Conservation (phyloP, 2,113 vertebrate species). For the Physeter macrocephalus region DNA sequence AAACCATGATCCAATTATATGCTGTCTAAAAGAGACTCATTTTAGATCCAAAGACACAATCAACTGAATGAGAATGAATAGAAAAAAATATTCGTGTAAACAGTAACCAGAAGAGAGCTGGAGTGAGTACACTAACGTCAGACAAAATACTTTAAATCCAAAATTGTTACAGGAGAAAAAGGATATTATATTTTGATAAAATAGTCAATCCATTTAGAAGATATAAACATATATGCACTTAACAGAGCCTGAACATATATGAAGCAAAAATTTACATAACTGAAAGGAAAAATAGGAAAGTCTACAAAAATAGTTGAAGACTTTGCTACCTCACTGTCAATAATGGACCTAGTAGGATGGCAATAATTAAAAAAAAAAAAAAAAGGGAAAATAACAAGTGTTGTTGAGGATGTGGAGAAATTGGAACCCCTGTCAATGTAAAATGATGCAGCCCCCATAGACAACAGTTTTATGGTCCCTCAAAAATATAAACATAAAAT, state of each 20-base stretch:
- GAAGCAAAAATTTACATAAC: neutral
- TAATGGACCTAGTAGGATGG: neutral
- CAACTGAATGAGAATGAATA: neutral
- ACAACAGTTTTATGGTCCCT: neutral
- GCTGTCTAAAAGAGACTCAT: neutral
- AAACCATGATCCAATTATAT: neutral
- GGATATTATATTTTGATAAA: neutral
- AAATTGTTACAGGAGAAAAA: neutral
- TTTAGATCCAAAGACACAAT: neutral
- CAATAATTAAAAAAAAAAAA: neutral
- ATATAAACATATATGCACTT: neutral
- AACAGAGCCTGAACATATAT: neutral
- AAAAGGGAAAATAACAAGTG: neutral
- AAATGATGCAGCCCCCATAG: neutral
- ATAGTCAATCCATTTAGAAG: neutral
- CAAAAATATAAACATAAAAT: slow-evolving; percentile 1
- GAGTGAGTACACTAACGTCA: neutral
- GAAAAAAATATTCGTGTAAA: neutral
- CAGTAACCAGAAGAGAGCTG: neutral
- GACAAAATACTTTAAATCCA: neutral
- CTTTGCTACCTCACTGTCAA: neutral
- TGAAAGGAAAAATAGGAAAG: neutral
- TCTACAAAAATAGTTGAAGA: neutral
- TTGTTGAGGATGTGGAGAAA: neutral
- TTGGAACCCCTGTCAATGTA: neutral